phyloP scores from a whole-genome alignment of 1,140 invertebrate genomes.

The Calycopis cecrops region DNA sequence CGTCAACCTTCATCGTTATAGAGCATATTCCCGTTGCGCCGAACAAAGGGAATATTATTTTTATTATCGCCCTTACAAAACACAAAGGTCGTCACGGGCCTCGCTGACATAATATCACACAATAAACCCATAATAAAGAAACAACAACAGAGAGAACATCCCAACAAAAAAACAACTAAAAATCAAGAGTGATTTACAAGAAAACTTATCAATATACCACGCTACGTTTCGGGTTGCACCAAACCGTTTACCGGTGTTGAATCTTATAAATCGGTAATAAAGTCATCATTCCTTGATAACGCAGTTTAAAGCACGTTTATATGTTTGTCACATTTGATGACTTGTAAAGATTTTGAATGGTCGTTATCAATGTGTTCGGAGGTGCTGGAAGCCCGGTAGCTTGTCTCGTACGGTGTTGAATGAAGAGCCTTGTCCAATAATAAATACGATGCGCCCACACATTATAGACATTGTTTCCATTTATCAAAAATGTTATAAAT shows the following conservation, averaged over 20 bases:
- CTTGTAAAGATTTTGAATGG: conserved; percentile 45
- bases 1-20: neutral
- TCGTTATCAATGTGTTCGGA: conserved; percentile 39
- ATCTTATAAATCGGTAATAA: conserved; percentile 36
- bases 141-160: conserved; percentile 19
- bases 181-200: conserved; percentile 57
- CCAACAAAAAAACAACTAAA: conserved; percentile 31
- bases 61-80: conserved; percentile 46
- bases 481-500: conserved; percentile 2
- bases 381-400: conserved; percentile 56
- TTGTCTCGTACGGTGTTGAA: conserved; percentile 48
- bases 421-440: conserved; percentile 51
- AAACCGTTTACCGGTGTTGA: conserved; percentile 17
- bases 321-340: conserved; percentile 37
- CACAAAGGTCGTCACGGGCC: conserved; percentile 39
- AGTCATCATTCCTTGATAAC: conserved; percentile 19
- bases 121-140: conserved; percentile 17
- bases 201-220: conserved; percentile 34
- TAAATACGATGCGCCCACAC: conserved; percentile 57
- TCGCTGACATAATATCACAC: conserved; percentile 64
- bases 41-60: conserved; percentile 48
- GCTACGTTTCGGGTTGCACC: neutral
- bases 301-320: conserved; percentile 15
- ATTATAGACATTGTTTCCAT: conserved; percentile 36
- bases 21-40: conserved; percentile 33